These are phyloP conservation scores for Phoeniculus purpureus DNA, from an alignment of 2,797 vertebrate species.

Conservation along the genomic window DNA sequence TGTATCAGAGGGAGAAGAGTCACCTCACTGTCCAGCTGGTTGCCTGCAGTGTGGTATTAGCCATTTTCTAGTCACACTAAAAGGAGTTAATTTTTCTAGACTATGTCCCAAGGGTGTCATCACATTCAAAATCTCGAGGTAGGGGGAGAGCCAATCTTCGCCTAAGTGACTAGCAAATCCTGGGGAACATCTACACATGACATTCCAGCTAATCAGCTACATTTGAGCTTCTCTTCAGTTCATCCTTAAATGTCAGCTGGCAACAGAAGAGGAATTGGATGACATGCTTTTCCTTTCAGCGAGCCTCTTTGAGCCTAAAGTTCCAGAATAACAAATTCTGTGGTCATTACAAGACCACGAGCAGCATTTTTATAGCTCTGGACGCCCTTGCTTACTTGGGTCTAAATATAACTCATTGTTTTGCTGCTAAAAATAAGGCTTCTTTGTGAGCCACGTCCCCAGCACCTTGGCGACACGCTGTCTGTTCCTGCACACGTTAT, in stretches of 20 bases:
- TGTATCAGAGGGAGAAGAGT: background rate
- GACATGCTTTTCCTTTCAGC: background rate
- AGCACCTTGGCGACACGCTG: background rate
- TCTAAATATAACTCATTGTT: constrained; percentile 57
- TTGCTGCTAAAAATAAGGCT: constrained; percentile 58
- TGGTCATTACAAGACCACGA: background rate
- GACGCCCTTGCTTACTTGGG: background rate
- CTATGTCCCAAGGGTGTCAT: background rate
- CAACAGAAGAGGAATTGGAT: background rate
- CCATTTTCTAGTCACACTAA: background rate
- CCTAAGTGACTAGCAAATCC: background rate
- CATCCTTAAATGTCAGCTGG: background rate
- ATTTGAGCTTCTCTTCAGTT: background rate
- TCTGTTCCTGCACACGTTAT: background rate
- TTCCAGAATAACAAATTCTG: background rate
- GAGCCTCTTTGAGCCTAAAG: background rate
- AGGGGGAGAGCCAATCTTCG: background rate
- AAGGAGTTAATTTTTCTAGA: constrained; percentile 17
- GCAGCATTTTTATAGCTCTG: background rate
- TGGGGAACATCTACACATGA: background rate
- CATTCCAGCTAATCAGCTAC: background rate
- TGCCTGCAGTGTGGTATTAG: background rate
- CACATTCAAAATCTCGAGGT: background rate
- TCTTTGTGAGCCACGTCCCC: constrained; percentile 26
- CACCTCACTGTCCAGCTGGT: background rate